Conservation (phyloP, 2,888 invertebrate genomes). For the Drosophila flavopinicola region DNA sequence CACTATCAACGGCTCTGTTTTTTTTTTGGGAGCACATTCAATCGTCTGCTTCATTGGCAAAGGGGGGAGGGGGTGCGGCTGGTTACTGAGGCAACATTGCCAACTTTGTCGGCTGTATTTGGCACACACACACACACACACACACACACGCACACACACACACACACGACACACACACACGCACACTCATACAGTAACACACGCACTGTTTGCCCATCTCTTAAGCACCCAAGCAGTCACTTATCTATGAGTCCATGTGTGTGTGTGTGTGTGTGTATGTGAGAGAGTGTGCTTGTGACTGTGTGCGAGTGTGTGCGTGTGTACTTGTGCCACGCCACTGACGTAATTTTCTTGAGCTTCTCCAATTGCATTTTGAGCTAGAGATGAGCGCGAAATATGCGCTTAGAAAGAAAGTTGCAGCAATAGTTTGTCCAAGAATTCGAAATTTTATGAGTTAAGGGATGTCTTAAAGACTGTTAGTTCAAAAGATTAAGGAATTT, state of each 20-base stretch:
- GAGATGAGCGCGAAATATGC: slow-evolving; percentile 40
- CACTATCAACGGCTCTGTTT: slow-evolving; percentile 65
- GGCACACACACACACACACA: slow-evolving; percentile 34
- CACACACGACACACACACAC: slow-evolving; percentile 20
- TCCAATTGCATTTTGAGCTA: slow-evolving; percentile 68
- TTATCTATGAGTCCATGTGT: slow-evolving; percentile 50
- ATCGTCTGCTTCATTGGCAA: slow-evolving; percentile 67
- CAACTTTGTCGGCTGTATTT: slow-evolving; percentile 66
- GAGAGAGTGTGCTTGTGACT: slow-evolving; percentile 3
- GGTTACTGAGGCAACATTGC: slow-evolving; percentile 31
- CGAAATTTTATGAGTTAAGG: background rate
- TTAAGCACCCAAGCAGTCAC: slow-evolving; percentile 71
- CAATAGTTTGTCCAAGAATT: background rate
- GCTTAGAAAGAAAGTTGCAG: background rate
- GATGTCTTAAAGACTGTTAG: too few species aligned
- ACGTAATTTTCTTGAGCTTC: slow-evolving; percentile 74
- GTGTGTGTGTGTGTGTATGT: slow-evolving; percentile 3
- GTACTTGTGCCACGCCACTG: slow-evolving; percentile 65
- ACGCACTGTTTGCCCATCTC: slow-evolving; percentile 61
- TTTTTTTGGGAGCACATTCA: slow-evolving; percentile 60
- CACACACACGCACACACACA: slow-evolving; percentile 4
- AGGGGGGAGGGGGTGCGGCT: background rate
- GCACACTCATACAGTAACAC: slow-evolving; percentile 10
- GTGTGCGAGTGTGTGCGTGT: slow-evolving; percentile 15
- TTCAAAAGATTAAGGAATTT: too few species aligned